Evolutionary conservation across 1,140 invertebrate species (phyloP).

Genomic region (Papilio dardanus): DNA sequence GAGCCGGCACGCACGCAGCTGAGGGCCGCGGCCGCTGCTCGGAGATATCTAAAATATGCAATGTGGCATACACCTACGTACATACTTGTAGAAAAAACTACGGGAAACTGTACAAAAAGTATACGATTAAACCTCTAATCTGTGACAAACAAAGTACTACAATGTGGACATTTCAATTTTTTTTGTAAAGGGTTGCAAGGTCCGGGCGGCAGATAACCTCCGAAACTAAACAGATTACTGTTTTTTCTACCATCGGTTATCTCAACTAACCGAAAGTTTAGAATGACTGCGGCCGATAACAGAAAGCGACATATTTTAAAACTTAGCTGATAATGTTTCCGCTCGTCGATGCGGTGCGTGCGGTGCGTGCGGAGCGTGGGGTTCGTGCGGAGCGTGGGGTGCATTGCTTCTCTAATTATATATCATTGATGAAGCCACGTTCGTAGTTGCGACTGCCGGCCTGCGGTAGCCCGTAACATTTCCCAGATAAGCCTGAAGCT

Average conservation of each 20-base stretch:
- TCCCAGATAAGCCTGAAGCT: too few relatives aligned
- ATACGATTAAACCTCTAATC: neutral
- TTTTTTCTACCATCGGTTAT: conserved; percentile 28
- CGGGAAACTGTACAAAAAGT: neutral
- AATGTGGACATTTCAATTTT: neutral
- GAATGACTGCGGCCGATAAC: conserved; percentile 9
- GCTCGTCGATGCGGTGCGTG: neutral
- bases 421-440: too few relatives aligned
- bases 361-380: too few relatives aligned
- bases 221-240: conserved; percentile 24
- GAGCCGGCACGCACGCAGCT: too few relatives aligned
- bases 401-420: neutral
- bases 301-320: neutral
- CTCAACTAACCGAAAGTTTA: neutral
- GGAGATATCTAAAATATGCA: too few relatives aligned
- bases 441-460: too few relatives aligned
- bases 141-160: neutral
- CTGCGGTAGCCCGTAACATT: too few relatives aligned
- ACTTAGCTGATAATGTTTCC: neutral
- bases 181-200: conserved; percentile 42
- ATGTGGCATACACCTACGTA: neutral
- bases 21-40: too few relatives aligned
- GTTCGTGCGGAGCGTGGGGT: too few relatives aligned
- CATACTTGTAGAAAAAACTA: neutral
- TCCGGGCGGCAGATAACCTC: conserved; percentile 30